Conservation (phyloP, 2,888 invertebrate genomes). For the Acrocyrtus sp. region DNA sequence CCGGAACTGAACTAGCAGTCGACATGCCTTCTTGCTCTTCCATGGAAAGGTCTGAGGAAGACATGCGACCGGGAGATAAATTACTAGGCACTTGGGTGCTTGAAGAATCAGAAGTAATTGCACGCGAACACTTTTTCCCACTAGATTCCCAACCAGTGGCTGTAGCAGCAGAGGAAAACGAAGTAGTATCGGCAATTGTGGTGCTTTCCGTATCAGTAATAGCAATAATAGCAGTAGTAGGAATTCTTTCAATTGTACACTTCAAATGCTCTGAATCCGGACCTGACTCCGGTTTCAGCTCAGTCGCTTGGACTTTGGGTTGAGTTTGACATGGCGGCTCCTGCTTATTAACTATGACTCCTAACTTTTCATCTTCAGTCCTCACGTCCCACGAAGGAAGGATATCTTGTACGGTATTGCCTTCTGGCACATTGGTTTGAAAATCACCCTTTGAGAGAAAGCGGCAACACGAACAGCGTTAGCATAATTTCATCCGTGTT, state of each 20-base stretch:
- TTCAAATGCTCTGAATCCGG: slow-evolving; percentile 51
- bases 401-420: slow-evolving; percentile 60
- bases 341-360: slow-evolving; percentile 45
- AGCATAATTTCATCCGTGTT: no score
- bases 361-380: slow-evolving; percentile 50
- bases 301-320: slow-evolving; percentile 49
- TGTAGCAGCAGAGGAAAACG: slow-evolving; percentile 4
- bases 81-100: slow-evolving; percentile 58
- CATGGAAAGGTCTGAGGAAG: slow-evolving; percentile 47
- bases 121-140: slow-evolving; percentile 45
- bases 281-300: slow-evolving; percentile 48
- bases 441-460: slow-evolving; percentile 63
- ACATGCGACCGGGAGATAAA: slow-evolving; percentile 47
- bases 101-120: slow-evolving; percentile 43
- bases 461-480: slow-evolving; percentile 5
- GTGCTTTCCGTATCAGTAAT: slow-evolving; percentile 26
- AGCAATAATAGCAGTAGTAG: slow-evolving; percentile 29
- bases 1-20: slow-evolving; percentile 47
- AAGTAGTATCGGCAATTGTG: slow-evolving; percentile 38
- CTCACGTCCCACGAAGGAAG: slow-evolving; percentile 55
- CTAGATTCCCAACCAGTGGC: slow-evolving; percentile 33
- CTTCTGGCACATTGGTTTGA: slow-evolving; percentile 63
- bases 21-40: slow-evolving; percentile 49
- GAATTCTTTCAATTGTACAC: slow-evolving; percentile 54
- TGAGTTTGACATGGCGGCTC: slow-evolving; percentile 53